A percentile compares a stretch with the other conserved stretches of the same genome.
phyloP scores from a whole-genome alignment of 2,797 vertebrate genomes.

The Sarcoramphus papa region DNA sequence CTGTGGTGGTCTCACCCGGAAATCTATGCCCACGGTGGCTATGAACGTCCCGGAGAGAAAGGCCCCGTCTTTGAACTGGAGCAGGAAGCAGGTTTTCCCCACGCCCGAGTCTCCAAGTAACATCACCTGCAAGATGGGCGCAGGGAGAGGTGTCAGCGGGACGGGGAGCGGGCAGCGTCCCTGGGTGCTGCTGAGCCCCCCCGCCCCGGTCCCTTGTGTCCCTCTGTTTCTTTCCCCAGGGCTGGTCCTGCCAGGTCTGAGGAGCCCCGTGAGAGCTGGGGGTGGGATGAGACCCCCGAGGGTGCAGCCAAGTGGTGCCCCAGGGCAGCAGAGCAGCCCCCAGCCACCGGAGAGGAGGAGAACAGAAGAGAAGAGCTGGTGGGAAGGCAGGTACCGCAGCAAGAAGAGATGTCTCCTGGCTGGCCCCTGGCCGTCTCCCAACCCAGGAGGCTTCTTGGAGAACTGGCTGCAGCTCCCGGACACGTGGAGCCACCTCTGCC shows the following conservation, averaged over 20 bases:
- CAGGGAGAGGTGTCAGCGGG: background rate
- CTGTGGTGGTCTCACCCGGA: slow-evolving; percentile 87
- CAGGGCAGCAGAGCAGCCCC: background rate
- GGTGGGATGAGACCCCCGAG: background rate
- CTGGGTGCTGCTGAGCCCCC: background rate
- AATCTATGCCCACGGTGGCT: slow-evolving; percentile 99
- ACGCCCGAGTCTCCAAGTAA: slow-evolving; percentile 96
- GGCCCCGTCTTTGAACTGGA: slow-evolving; percentile 94
- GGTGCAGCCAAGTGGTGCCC: background rate
- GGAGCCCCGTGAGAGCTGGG: accelerated
- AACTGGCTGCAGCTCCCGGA: accelerated
- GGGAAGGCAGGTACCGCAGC: background rate
- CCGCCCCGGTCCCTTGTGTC: background rate
- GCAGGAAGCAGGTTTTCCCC: slow-evolving; percentile 97
- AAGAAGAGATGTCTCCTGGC: background rate
- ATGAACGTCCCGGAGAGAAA: slow-evolving; percentile 97
- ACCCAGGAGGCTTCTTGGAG: background rate
- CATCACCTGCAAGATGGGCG: slow-evolving; percentile 87
- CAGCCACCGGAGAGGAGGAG: background rate
- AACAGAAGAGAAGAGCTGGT: background rate
- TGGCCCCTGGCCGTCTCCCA: background rate
- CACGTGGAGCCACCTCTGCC: background rate
- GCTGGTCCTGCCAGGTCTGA: background rate
- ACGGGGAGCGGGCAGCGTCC: background rate
- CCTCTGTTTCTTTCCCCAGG: background rate